A percentile compares a stretch with the other conserved stretches of the same genome.
Evolutionary conservation across 2,113 vertebrate species (phyloP).

Genomic region (Pardalotus punctatus): DNA sequence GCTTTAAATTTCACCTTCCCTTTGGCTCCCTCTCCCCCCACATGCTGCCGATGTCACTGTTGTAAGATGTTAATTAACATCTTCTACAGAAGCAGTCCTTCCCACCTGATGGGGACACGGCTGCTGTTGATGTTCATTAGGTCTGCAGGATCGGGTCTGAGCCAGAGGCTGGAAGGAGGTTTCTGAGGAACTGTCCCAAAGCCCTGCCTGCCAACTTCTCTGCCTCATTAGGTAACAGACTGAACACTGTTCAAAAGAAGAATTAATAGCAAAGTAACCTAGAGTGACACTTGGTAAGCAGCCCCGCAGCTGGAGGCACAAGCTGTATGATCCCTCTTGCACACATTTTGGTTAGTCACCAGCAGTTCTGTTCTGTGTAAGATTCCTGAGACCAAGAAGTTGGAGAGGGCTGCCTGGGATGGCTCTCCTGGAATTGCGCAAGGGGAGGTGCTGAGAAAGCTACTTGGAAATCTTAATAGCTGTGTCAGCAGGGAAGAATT

Average conservation of each 20-base stretch:
- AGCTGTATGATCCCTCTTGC: background rate
- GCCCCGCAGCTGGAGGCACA: background rate
- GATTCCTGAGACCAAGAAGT: background rate
- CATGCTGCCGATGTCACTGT: background rate
- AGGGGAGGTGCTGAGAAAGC: background rate
- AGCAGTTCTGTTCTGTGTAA: background rate
- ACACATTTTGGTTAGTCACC: background rate
- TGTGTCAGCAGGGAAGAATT: background rate
- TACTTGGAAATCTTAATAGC: background rate
- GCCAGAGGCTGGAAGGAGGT: background rate
- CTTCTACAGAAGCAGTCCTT: background rate
- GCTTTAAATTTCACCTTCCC: background rate
- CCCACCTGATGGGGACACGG: background rate
- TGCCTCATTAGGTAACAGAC: background rate
- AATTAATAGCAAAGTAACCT: background rate
- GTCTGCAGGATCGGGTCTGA: background rate
- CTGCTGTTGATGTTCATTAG: background rate
- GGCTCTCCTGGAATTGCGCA: background rate
- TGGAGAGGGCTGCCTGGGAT: background rate
- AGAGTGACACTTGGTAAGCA: background rate
- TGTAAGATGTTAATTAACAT: background rate
- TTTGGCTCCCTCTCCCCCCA: background rate
- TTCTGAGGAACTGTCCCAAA: background rate
- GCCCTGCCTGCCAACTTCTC: background rate
- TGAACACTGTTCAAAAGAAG: background rate